Conservation (phyloP, 2,888 invertebrate species). For the Phyto melanocephala region DNA sequence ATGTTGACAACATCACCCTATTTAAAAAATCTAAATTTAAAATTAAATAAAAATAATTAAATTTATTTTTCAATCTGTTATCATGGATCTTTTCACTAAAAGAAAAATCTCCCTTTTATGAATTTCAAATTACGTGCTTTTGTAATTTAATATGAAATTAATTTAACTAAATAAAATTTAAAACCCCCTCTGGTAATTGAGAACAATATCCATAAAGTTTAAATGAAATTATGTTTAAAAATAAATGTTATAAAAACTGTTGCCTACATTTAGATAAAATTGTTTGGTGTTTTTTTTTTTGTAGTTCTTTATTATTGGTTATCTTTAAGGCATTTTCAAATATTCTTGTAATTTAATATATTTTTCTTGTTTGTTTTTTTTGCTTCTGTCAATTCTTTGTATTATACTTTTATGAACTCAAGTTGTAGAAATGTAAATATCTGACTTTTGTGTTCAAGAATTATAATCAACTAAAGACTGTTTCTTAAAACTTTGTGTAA, state of each 20-base stretch:
- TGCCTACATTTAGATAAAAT: background rate
- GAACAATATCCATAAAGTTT: background rate
- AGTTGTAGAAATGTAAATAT: background rate
- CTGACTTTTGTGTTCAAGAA: background rate
- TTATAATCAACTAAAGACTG: background rate
- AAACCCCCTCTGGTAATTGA: background rate
- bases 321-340: conserved; percentile 9
- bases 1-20: too few species aligned
- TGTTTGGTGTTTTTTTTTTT: background rate
- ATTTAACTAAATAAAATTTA: background rate
- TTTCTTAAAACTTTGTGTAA: background rate
- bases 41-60: too few species aligned
- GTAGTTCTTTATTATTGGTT: conserved; percentile 12
- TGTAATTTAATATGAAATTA: background rate
- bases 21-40: too few species aligned
- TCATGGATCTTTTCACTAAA: too few species aligned
- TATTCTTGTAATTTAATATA: conserved; percentile 20
- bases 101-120: background rate
- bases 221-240: background rate
- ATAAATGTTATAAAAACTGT: background rate
- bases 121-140: background rate
- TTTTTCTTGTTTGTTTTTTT: background rate
- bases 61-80: too few species aligned
- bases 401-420: conserved; percentile 15
- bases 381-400: background rate